These are phyloP conservation scores for Antrozous pallidus DNA, from an alignment of 2,797 vertebrate genomes.

Conservation along the genomic window DNA sequence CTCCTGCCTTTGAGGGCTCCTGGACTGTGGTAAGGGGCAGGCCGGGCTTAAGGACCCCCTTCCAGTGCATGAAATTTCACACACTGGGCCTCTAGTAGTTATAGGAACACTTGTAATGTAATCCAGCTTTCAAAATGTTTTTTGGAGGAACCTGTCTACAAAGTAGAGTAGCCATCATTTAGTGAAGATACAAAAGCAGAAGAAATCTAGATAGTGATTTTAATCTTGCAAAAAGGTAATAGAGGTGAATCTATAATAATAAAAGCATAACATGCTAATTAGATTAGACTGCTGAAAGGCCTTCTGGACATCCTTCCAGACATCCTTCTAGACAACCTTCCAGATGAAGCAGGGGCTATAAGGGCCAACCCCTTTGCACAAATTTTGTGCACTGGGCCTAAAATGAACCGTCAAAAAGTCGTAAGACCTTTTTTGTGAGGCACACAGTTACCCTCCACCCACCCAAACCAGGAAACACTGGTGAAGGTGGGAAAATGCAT, in stretches of 20 bases:
- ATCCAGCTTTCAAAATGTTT: neutral
- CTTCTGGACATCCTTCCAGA: no score
- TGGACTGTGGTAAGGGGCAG: no score
- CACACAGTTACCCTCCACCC: neutral
- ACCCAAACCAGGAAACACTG: neutral
- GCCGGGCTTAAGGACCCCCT: no score
- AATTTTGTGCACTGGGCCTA: no score
- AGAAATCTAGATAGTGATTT: neutral
- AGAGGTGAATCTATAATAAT: neutral
- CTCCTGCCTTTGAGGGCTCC: no score
- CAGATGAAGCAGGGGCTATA: no score
- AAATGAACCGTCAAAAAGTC: neutral
- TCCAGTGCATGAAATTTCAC: no score
- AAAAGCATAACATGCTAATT: no score
- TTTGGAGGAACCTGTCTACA: neutral
- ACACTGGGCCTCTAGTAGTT: neutral
- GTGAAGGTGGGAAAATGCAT: neutral
- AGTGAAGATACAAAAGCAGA: neutral
- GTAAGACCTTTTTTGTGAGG: neutral
- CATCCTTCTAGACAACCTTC: no score
- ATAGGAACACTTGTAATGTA: neutral
- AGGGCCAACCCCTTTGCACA: no score
- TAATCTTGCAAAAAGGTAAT: neutral
- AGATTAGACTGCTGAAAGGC: no score
- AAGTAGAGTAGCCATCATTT: neutral